These are phyloP conservation scores for Drusus annulatus DNA, from an alignment of 1,140 invertebrate species.

Conservation along the genomic window DNA sequence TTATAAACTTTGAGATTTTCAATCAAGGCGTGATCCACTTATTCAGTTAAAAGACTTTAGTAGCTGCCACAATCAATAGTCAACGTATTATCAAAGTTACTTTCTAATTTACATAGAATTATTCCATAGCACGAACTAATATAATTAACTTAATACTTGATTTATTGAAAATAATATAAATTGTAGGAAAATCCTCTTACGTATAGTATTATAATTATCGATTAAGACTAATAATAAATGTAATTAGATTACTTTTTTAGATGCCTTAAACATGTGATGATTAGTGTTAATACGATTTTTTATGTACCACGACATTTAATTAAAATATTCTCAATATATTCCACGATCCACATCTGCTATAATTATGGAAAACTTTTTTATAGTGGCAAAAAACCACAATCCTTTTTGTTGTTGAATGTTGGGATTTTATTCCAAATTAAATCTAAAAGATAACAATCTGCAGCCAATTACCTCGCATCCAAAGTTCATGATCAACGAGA, in stretches of 20 bases:
- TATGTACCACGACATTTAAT: neutral
- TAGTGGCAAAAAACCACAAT: neutral
- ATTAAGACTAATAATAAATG: too few species aligned
- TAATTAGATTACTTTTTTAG: too few species aligned
- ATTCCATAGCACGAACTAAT: neutral
- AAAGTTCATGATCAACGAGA: slow-evolving; percentile 1
- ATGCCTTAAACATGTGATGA: too few species aligned
- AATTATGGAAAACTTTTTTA: neutral
- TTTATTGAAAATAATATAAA: slow-evolving; percentile 9
- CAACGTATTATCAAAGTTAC: neutral
- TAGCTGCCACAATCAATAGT: neutral
- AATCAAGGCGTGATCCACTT: neutral
- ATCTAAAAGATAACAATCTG: neutral
- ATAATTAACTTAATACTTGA: neutral
- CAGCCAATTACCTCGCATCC: neutral
- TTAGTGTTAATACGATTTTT: too few species aligned
- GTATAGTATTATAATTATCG: neutral
- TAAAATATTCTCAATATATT: neutral
- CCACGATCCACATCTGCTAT: neutral
- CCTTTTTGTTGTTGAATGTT: neutral
- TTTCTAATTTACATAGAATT: slow-evolving; percentile 12
- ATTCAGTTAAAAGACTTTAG: neutral
- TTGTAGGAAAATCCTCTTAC: neutral
- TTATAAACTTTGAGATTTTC: too few species aligned
- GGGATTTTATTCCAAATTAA: neutral